phyloP scores from a whole-genome alignment of 2,797 vertebrate genomes.

The Gadopsis marmoratus region DNA sequence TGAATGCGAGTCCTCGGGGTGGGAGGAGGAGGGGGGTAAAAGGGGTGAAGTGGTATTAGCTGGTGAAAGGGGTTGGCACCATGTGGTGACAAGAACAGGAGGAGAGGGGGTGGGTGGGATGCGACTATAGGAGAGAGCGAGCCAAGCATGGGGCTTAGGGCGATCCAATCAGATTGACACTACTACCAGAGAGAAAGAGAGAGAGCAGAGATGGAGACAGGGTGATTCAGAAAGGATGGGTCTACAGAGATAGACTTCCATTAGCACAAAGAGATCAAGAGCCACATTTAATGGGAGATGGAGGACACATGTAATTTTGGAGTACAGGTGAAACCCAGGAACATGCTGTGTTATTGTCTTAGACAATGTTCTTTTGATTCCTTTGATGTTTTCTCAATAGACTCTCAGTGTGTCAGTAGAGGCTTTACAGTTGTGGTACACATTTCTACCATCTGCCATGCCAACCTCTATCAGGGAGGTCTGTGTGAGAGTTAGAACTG shows the following conservation, averaged over 20 bases:
- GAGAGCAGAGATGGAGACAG: slow-evolving; percentile 10
- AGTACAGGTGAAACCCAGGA: background rate
- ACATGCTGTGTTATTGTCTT: background rate
- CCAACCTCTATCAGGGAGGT: background rate
- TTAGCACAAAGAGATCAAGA: background rate
- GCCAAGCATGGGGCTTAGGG: slow-evolving; percentile 40
- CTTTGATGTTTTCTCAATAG: background rate
- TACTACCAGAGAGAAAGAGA: slow-evolving; percentile 21
- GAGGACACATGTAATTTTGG: background rate
- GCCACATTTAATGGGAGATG: too few relatives aligned
- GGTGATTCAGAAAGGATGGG: background rate
- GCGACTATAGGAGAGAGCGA: slow-evolving; percentile 56
- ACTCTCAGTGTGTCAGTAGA: too few relatives aligned
- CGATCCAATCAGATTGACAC: slow-evolving; percentile 43
- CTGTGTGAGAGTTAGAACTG: background rate
- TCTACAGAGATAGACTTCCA: background rate
- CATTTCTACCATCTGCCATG: background rate
- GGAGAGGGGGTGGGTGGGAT: slow-evolving; percentile 46
- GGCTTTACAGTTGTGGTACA: background rate
- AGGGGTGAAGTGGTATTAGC: slow-evolving; percentile 79
- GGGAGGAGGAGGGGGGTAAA: slow-evolving; percentile 62
- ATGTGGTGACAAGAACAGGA: slow-evolving; percentile 30
- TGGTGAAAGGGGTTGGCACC: slow-evolving; percentile 70
- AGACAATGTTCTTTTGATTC: background rate
- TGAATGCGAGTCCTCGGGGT: slow-evolving; percentile 75